Percentiles rank a stretch among this genome's conserved stretches.
Conservation (phyloP, 1,140 invertebrate species). For the Pteromalus puparum region DNA sequence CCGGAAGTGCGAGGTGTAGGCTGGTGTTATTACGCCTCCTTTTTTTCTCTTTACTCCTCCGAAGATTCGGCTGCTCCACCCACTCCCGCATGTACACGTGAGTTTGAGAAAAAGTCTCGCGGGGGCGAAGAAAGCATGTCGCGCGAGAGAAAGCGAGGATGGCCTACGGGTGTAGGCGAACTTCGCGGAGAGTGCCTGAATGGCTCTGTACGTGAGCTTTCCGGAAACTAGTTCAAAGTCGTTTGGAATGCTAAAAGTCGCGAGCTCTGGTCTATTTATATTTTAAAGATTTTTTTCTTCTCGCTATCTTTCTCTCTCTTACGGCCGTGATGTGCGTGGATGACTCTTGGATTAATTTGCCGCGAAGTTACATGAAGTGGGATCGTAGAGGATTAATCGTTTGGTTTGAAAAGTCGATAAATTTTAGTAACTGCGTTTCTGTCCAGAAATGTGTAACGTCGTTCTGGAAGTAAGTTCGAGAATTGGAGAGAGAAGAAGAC, state of each 20-base stretch:
- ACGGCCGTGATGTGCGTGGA: neutral
- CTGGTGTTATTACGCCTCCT: neutral
- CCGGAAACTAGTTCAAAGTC: conserved; percentile 27
- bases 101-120: neutral
- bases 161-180: conserved; percentile 15
- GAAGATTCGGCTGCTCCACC: neutral
- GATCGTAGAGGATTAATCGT: too few relatives aligned
- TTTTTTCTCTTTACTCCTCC: conserved; percentile 4
- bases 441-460: neutral
- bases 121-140: conserved; percentile 2
- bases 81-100: neutral
- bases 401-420: too few relatives aligned
- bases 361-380: too few relatives aligned
- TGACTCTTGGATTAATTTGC: neutral
- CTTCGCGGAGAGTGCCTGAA: neutral
- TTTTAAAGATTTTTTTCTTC: neutral
- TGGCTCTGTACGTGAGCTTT: neutral
- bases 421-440: too few relatives aligned
- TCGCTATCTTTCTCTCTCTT: neutral
- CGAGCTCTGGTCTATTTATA: conserved; percentile 1
- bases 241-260: neutral
- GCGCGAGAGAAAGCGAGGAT: neutral
- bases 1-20: too few relatives aligned
- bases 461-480: neutral
- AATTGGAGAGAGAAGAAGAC: neutral